A percentile compares a stretch with the other conserved stretches of the same genome.
phyloP scores from a whole-genome alignment of 2,888 invertebrate genomes.

The Erpobdella octoculata region DNA sequence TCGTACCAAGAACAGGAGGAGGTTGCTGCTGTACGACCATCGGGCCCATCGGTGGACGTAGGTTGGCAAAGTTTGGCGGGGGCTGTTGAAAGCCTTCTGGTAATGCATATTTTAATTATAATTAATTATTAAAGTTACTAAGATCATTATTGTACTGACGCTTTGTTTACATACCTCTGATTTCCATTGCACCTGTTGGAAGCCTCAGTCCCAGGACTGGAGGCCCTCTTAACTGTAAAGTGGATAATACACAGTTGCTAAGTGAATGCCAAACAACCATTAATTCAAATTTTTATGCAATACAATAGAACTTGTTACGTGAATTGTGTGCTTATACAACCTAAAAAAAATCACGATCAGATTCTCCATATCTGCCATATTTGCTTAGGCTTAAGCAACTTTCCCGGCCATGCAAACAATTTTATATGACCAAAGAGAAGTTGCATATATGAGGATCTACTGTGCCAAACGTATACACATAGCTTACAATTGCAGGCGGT shows the following conservation, averaged over 20 bases:
- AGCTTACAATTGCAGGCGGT: background rate
- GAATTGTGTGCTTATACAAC: too few relatives aligned
- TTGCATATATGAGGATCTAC: too few relatives aligned
- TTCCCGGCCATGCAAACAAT: too few relatives aligned
- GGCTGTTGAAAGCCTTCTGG: slow-evolving; percentile 26
- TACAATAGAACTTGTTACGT: too few relatives aligned
- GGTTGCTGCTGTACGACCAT: slow-evolving; percentile 10
- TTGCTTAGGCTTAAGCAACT: too few relatives aligned
- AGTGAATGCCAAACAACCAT: too few relatives aligned
- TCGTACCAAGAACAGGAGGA: slow-evolving; percentile 1
- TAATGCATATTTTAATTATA: background rate
- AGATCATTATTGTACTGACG: background rate
- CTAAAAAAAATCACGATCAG: too few relatives aligned
- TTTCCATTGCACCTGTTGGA: background rate
- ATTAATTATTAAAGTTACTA: background rate
- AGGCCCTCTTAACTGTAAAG: background rate
- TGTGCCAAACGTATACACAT: too few relatives aligned
- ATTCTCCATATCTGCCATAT: too few relatives aligned
- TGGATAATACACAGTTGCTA: too few relatives aligned
- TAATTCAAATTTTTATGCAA: too few relatives aligned
- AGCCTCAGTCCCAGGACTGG: slow-evolving; percentile 10
- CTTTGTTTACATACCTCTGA: background rate
- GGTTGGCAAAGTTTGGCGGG: slow-evolving; percentile 10
- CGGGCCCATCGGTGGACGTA: slow-evolving; percentile 12
- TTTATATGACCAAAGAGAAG: too few relatives aligned